Percentiles rank a stretch among this genome's conserved stretches.
phyloP scores from a whole-genome alignment of 2,888 invertebrate genomes.

The Stenodera caucasica region DNA sequence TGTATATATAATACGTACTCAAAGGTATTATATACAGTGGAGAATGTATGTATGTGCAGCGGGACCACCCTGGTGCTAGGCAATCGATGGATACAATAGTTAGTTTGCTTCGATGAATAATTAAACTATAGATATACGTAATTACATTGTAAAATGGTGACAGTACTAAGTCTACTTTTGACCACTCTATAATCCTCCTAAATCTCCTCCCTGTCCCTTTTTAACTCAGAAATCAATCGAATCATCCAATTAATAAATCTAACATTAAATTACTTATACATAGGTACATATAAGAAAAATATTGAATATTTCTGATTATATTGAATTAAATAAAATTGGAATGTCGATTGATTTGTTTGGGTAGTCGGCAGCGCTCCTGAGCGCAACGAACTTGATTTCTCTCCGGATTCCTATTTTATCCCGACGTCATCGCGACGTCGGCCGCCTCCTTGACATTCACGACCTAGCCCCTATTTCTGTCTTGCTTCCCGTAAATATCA shows the following conservation, averaged over 20 bases:
- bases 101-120: slow-evolving; percentile 50
- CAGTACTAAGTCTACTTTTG: slow-evolving; percentile 10
- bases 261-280: no score
- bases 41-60: slow-evolving; percentile 48
- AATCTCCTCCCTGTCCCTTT: no score
- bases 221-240: background rate
- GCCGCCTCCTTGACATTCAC: slow-evolving; percentile 37
- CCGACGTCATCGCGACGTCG: slow-evolving; percentile 18
- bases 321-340: background rate
- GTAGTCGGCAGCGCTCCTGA: no score
- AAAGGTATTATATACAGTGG: slow-evolving; percentile 47
- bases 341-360: background rate
- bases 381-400: slow-evolving; percentile 22
- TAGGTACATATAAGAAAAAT: no score
- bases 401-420: slow-evolving; percentile 12
- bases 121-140: slow-evolving; percentile 44
- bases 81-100: slow-evolving; percentile 51
- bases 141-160: slow-evolving; percentile 41
- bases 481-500: background rate
- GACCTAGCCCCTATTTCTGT: slow-evolving; percentile 26
- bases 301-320: background rate
- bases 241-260: no score
- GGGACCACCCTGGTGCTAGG: slow-evolving; percentile 49
- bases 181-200: slow-evolving; percentile 3
- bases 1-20: slow-evolving; percentile 50